Percentiles rank a stretch among this genome's conserved stretches.
Evolutionary conservation across 2,797 vertebrate genomes (phyloP).

Genomic region (Austrolebias charrua): DNA sequence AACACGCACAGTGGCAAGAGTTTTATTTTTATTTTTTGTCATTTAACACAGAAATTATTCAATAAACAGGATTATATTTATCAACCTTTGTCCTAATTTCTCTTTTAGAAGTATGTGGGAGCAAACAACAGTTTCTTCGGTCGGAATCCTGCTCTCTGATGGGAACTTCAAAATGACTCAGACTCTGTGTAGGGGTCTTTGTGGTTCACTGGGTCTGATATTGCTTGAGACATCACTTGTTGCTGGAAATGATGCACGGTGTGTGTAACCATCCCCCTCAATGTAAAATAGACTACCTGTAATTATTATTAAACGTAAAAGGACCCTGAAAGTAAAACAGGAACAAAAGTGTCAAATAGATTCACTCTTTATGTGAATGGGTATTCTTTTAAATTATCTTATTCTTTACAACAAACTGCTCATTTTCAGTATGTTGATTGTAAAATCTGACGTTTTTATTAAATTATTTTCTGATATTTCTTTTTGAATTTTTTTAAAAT

Average conservation of each 20-base stretch:
- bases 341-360: slow-evolving; percentile 13
- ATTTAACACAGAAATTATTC: slow-evolving; percentile 60
- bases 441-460: not conserved
- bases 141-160: slow-evolving; percentile 25
- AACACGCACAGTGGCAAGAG: slow-evolving; percentile 5
- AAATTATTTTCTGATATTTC: no score
- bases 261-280: slow-evolving; percentile 24
- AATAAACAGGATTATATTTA: slow-evolving; percentile 39
- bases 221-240: slow-evolving; percentile 21
- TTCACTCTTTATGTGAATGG: not conserved
- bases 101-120: slow-evolving; percentile 58
- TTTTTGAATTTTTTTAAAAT: no score
- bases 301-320: slow-evolving; percentile 24
- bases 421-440: not conserved
- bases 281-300: slow-evolving; percentile 26
- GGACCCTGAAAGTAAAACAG: slow-evolving; percentile 14
- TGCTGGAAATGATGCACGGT: slow-evolving; percentile 6
- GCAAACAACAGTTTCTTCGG: slow-evolving; percentile 49
- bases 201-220: slow-evolving; percentile 23
- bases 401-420: not conserved
- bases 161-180: slow-evolving; percentile 51
- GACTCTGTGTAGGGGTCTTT: slow-evolving; percentile 16
- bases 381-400: not conserved
- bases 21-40: slow-evolving; percentile 24
- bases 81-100: slow-evolving; percentile 55